phyloP scores from a whole-genome alignment of 2,888 invertebrate genomes.

The Temnothorax ravouxi region DNA sequence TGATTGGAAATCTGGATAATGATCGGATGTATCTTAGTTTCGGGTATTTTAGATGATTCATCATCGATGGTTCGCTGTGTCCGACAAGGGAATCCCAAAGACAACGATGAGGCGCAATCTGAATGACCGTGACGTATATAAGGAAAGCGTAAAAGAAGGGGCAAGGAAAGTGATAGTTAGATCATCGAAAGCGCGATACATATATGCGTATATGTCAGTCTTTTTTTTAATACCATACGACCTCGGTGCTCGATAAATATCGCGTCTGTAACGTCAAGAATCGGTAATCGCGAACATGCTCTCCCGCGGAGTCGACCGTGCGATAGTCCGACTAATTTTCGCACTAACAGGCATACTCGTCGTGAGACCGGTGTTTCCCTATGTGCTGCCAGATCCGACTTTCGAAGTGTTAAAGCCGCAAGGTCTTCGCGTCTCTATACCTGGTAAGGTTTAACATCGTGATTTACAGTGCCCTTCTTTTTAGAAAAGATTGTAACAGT shows the following conservation, averaged over 20 bases:
- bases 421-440: constrained; percentile 86
- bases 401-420: constrained; percentile 82
- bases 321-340: constrained; percentile 16
- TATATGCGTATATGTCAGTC: neutral
- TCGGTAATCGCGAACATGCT: constrained; percentile 27
- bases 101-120: neutral
- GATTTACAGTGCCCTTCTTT: neutral
- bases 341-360: constrained; percentile 22
- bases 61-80: neutral
- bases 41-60: neutral
- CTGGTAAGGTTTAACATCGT: constrained; percentile 71
- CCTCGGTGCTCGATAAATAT: neutral
- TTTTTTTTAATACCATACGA: neutral
- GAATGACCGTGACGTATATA: neutral
- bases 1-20: neutral
- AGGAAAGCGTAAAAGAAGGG: constrained; percentile 5
- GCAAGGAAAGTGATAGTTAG: neutral
- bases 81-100: constrained; percentile 7
- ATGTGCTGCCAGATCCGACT: constrained; percentile 80
- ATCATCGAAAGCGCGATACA: neutral
- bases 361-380: constrained; percentile 18
- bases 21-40: neutral
- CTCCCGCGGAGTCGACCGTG: neutral
- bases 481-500: neutral
- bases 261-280: constrained; percentile 1